phyloP scores from a whole-genome alignment of 2,888 invertebrate species.

The Exocentrus adspersus region DNA sequence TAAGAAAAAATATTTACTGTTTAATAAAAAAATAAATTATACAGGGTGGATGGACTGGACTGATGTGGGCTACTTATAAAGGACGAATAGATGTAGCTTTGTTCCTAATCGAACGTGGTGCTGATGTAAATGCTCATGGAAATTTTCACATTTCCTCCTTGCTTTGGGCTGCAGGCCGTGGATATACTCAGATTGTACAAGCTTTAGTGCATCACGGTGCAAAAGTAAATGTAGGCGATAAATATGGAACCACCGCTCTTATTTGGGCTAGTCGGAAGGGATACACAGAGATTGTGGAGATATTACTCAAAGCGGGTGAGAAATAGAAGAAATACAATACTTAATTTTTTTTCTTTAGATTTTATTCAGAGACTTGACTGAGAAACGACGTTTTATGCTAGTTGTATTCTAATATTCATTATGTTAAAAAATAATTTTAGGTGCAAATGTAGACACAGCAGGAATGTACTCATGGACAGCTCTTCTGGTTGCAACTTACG shows the following conservation, averaged over 20 bases:
- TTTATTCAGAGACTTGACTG: too few relatives aligned
- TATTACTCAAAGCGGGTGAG: slow-evolving; percentile 80
- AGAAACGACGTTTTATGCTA: too few relatives aligned
- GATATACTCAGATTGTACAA: slow-evolving; percentile 85
- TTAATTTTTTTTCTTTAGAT: too few relatives aligned
- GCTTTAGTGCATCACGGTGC: slow-evolving; percentile 87
- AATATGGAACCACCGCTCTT: slow-evolving; percentile 95
- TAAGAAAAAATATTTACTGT: too few relatives aligned
- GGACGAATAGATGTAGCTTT: slow-evolving; percentile 78
- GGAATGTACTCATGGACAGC: slow-evolving; percentile 99
- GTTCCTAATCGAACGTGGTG: slow-evolving; percentile 83
- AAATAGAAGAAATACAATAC: too few relatives aligned
- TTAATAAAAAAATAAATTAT: slow-evolving; percentile 28
- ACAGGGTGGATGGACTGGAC: slow-evolving; percentile 95
- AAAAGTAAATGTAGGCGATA: slow-evolving; percentile 95
- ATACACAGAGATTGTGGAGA: slow-evolving; percentile 82
- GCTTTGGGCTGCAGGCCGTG: slow-evolving; percentile 95
- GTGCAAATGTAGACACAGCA: slow-evolving; percentile 62
- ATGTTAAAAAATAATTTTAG: slow-evolving; percentile 42
- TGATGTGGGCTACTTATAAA: slow-evolving; percentile 98
- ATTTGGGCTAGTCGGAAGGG: slow-evolving; percentile 97
- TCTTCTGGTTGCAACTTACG: slow-evolving; percentile 79
- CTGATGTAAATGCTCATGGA: slow-evolving; percentile 95
- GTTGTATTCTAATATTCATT: background rate
- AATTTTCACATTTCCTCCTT: slow-evolving; percentile 94